These are phyloP conservation scores for Turnix velox DNA, from an alignment of 2,113 vertebrate genomes.

Conservation along the genomic window DNA sequence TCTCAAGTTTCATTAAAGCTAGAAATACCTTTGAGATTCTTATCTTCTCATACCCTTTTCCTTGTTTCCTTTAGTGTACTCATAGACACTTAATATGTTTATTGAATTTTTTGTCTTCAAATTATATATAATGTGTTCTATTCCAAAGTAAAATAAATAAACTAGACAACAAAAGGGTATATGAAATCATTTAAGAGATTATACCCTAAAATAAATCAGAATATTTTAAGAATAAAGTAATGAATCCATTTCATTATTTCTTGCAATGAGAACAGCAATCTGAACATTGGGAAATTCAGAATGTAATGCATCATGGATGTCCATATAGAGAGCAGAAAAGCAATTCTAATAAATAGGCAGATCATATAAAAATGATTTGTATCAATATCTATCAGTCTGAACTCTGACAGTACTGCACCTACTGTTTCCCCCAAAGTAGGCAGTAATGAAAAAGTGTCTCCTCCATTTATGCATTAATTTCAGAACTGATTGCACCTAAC, in stretches of 20 bases:
- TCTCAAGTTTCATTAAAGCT: neutral
- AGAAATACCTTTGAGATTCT: neutral
- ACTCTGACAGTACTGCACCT: constrained; percentile 56
- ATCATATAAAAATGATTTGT: constrained; percentile 70
- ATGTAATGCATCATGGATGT: constrained; percentile 52
- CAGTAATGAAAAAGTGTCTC: constrained; percentile 65
- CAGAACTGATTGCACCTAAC: constrained; percentile 60
- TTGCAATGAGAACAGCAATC: constrained; percentile 33
- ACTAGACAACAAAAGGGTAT: neutral
- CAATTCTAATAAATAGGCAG: constrained; percentile 68
- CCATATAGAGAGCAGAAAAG: constrained; percentile 55
- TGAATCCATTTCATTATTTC: constrained; percentile 62
- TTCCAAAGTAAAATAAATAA: neutral
- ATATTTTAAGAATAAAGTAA: constrained; percentile 59
- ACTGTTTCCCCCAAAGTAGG: constrained; percentile 57
- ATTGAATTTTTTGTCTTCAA: neutral
- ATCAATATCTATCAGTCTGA: constrained; percentile 69
- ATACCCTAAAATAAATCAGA: constrained; percentile 44
- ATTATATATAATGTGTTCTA: neutral
- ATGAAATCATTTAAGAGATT: neutral
- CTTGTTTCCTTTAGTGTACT: neutral
- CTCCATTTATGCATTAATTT: constrained; percentile 65
- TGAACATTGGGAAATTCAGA: constrained; percentile 44
- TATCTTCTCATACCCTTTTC: neutral
- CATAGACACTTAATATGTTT: neutral